These are phyloP conservation scores for Eolophus roseicapilla DNA, from an alignment of 2,113 vertebrate genomes.

Conservation along the genomic window DNA sequence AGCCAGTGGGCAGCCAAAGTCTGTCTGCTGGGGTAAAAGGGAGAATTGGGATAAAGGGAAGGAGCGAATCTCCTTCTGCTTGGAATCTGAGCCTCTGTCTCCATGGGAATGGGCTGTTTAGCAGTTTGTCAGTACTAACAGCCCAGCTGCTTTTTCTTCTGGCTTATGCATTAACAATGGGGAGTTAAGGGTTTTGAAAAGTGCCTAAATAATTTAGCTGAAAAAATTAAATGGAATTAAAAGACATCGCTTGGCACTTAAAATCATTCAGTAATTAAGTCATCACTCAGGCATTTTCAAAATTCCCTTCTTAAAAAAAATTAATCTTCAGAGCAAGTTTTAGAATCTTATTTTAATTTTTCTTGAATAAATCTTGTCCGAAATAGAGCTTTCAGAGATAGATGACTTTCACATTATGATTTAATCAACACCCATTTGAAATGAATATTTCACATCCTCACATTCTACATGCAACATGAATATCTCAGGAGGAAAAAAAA, in stretches of 20 bases:
- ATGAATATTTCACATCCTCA: background rate
- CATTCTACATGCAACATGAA: background rate
- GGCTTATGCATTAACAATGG: background rate
- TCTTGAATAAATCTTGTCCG: background rate
- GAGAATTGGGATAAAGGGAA: background rate
- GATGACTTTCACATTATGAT: background rate
- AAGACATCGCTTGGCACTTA: background rate
- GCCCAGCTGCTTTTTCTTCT: background rate
- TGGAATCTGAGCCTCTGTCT: background rate
- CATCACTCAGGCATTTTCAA: background rate
- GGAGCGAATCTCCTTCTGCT: background rate
- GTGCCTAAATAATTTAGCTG: background rate
- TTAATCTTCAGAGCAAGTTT: background rate
- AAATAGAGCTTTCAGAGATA: slow-evolving; percentile 12
- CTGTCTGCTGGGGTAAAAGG: background rate
- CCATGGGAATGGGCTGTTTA: background rate
- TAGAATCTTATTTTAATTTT: background rate
- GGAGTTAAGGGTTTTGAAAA: background rate
- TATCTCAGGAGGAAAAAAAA: background rate
- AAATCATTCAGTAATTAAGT: background rate
- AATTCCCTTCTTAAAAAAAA: background rate
- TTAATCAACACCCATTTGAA: slow-evolving; percentile 9
- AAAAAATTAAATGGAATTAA: background rate
- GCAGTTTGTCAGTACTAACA: background rate
- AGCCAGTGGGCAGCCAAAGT: background rate